A percentile compares a stretch with the other conserved stretches of the same genome.
Conservation (phyloP, 2,888 invertebrate species). For the Tiphia femorata region DNA sequence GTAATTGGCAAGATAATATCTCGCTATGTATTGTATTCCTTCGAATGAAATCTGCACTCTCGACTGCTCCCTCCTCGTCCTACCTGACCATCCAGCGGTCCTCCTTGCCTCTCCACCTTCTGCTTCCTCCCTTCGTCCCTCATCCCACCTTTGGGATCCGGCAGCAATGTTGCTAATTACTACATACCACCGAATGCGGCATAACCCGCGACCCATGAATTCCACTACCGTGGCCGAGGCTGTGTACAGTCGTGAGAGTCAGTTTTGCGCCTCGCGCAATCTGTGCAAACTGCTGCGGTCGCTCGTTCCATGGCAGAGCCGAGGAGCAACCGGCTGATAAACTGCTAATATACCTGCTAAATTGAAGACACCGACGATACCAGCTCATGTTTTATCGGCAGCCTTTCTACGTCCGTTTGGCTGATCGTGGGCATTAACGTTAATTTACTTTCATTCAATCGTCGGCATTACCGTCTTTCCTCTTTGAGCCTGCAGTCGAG, state of each 20-base stretch:
- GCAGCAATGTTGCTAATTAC: slow-evolving; percentile 67
- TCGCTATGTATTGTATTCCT: slow-evolving; percentile 36
- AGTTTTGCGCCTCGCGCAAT: slow-evolving; percentile 44
- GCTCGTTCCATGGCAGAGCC: slow-evolving; percentile 36
- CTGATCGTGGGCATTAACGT: too few species aligned
- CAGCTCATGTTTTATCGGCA: too few species aligned
- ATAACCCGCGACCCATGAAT: slow-evolving; percentile 66
- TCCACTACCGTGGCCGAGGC: slow-evolving; percentile 46
- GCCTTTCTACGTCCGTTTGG: too few species aligned
- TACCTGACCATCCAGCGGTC: slow-evolving; percentile 3
- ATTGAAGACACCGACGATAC: too few species aligned
- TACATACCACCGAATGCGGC: slow-evolving; percentile 66
- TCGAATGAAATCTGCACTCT: slow-evolving; percentile 45
- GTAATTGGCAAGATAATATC: slow-evolving; percentile 40
- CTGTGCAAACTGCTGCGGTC: slow-evolving; percentile 45
- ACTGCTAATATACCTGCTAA: too few species aligned
- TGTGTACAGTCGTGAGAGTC: slow-evolving; percentile 39
- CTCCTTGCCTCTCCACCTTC: too few species aligned
- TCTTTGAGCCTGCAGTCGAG: too few species aligned
- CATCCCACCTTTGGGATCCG: slow-evolving; percentile 42
- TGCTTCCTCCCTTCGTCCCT: too few species aligned
- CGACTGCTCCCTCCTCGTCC: slow-evolving; percentile 17
- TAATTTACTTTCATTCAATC: too few species aligned
- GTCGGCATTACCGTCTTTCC: too few species aligned
- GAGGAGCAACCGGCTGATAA: slow-evolving; percentile 38